Conservation (phyloP, 2,888 invertebrate genomes). For the Drosophila recens region DNA sequence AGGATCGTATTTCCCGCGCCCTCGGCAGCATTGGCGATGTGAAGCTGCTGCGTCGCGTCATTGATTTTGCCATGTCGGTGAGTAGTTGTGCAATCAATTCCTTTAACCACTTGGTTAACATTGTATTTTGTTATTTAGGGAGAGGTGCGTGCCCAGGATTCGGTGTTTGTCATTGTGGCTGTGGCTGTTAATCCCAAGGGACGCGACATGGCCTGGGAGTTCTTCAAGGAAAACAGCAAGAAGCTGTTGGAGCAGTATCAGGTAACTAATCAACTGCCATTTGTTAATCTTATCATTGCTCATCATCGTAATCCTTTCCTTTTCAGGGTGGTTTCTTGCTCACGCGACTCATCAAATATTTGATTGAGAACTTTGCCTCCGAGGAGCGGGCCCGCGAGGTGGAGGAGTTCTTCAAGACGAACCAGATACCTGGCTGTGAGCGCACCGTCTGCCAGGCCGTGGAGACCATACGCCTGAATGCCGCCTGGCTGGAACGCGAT, state of each 20-base stretch:
- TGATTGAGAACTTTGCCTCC: constrained; percentile 95
- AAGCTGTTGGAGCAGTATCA: constrained; percentile 91
- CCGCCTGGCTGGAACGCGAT: constrained; percentile 94
- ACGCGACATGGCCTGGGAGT: constrained; percentile 95
- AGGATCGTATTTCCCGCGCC: constrained; percentile 94
- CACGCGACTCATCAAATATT: constrained; percentile 92
- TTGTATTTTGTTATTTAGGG: constrained; percentile 86
- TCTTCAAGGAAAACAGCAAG: constrained; percentile 94
- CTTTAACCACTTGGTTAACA: not conserved
- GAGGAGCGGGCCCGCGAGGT: constrained; percentile 93
- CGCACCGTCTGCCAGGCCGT: constrained; percentile 95
- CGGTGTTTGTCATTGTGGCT: constrained; percentile 94
- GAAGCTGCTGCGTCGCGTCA: constrained; percentile 89
- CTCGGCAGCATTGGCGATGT: constrained; percentile 92
- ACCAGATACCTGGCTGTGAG: constrained; percentile 93
- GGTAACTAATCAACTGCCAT: constrained; percentile 85
- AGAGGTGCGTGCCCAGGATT: constrained; percentile 96
- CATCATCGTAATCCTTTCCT: not conserved
- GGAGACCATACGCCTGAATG: constrained; percentile 96
- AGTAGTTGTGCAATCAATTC: constrained; percentile 78
- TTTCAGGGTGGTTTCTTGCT: constrained; percentile 91
- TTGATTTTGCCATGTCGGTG: constrained; percentile 93
- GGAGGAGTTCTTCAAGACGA: constrained; percentile 91
- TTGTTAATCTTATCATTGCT: not conserved
- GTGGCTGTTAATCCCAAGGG: constrained; percentile 93